Base-by-base conservation (phyloP, 2,113 vertebrate species). In the Phasianus colchicus region DNA sequence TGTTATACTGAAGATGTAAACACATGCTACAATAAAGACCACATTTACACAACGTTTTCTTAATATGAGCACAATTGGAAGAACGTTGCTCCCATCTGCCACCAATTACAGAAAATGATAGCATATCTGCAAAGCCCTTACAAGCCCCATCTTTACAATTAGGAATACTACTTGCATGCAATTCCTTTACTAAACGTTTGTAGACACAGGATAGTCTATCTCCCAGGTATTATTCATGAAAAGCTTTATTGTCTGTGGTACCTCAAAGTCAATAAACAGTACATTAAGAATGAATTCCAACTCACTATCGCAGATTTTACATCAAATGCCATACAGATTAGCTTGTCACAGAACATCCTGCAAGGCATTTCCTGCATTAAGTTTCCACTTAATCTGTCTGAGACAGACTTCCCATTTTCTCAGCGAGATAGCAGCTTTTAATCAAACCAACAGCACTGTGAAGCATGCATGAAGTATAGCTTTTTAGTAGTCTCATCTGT, bases 81-180 rank as follows among this genome's bases (percentile, higher is more conserved):
- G 34, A 43, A 48, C 2, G 25, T 3, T 69, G 45, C 2, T 2
- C 30, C n/a, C 3, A 0, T 22, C 52, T 58, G 42, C 43, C 42
- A 67, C 2, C 29, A 15, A 36, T 30, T 57, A 32, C 25, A 65
- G 45, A 25, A 17, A 21, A 5, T 2, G 2, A 20, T 0, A 32
- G 25, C 24, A 0, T 15, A 20, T 3, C 32, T 60, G 13, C 60
- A 61, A 69, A 43, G 15, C 45, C 32, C 32, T 27, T 61, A 36
- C 52, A 36, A 43, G 73, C 36, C 34, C 20, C 5, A 20, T 9
- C 45, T n/a, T 27, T 38, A 20, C 45, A 27, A 27, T 20, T 1
- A 36, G 20, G 16, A 61, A 45, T 4, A 9, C 21, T 17, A 29
- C 18, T 16, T 2, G 1, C 11, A 17, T 17, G 36, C 36, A 30